Percentiles rank a stretch among this genome's conserved stretches.
These are phyloP conservation scores for Sussaba pulchella DNA, from an alignment of 2,888 invertebrate genomes.

Conservation along the genomic window DNA sequence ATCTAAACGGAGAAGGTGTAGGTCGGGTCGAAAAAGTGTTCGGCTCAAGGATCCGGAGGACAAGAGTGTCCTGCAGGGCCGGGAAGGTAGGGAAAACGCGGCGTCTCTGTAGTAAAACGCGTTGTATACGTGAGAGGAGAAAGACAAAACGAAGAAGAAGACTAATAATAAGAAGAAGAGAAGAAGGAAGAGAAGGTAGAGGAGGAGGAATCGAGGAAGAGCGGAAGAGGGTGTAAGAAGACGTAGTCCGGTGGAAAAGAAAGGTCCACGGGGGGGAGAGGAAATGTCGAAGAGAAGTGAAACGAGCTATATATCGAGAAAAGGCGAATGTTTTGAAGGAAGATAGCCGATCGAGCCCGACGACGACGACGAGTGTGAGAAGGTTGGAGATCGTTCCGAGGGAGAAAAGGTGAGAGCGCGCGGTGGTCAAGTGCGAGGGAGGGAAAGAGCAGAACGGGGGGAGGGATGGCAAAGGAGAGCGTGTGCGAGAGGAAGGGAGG, in stretches of 20 bases:
- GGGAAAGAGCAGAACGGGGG: slow-evolving; percentile 52
- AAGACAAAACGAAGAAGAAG: slow-evolving; percentile 46
- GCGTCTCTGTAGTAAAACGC: slow-evolving; percentile 25
- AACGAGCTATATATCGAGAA: slow-evolving; percentile 18
- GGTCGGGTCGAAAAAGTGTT: slow-evolving; percentile 38
- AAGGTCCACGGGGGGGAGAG: slow-evolving; percentile 5
- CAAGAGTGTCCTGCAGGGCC: slow-evolving; percentile 2
- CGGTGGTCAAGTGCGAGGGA: slow-evolving; percentile 51
- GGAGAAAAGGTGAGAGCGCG: slow-evolving; percentile 61
- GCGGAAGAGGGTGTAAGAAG: slow-evolving; percentile 30
- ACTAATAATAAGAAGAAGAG: slow-evolving; percentile 4
- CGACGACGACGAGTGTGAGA: slow-evolving; percentile 31
- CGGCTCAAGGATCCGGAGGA: neutral
- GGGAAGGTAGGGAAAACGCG: neutral
- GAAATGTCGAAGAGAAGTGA: neutral
- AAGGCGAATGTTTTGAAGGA: neutral
- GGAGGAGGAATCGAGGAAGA: slow-evolving; percentile 25
- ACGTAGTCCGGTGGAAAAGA: neutral
- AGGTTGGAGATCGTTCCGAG: slow-evolving; percentile 25
- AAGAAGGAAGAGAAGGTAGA: slow-evolving; percentile 5
- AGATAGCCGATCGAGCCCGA: neutral
- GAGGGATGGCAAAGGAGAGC: slow-evolving; percentile 39
- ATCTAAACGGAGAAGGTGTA: neutral
- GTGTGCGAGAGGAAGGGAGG: slow-evolving; percentile 28
- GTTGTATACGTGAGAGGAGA: slow-evolving; percentile 13